Percentiles rank a stretch among this genome's conserved stretches.
Evolutionary conservation across 2,797 vertebrate species (phyloP).

Genomic region (Anguilla marmorata): DNA sequence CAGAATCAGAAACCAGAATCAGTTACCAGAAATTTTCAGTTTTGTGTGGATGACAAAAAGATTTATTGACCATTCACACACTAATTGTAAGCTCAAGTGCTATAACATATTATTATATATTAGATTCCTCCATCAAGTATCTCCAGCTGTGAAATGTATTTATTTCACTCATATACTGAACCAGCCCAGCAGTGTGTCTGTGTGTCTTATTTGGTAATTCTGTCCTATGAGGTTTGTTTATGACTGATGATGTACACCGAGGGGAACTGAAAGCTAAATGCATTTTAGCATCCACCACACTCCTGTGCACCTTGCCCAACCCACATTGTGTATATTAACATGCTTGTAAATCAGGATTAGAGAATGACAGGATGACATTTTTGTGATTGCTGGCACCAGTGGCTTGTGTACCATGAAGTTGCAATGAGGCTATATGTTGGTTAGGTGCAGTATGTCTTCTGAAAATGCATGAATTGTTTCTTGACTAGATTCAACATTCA

Average conservation of each 20-base stretch:
- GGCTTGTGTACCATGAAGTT: background rate
- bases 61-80: background rate
- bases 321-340: conserved; percentile 21
- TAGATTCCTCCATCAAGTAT: background rate
- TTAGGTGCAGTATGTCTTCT: background rate
- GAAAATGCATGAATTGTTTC: background rate
- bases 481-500: background rate
- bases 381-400: background rate
- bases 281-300: conserved; percentile 21
- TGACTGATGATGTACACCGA: background rate
- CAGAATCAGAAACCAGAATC: background rate
- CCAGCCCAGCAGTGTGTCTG: background rate
- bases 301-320: conserved; percentile 28
- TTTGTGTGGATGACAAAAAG: background rate
- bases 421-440: background rate
- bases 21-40: background rate
- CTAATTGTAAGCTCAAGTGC: background rate
- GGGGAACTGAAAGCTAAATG: conserved; percentile 19
- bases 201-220: background rate
- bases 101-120: background rate
- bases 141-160: background rate
- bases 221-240: background rate
- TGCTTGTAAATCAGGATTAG: background rate
- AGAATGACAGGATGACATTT: background rate
- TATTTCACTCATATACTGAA: background rate